A percentile compares a stretch with the other conserved stretches of the same genome.
Evolutionary conservation across 1,140 invertebrate species (phyloP).

Genomic region (Scaptomyza graminum): DNA sequence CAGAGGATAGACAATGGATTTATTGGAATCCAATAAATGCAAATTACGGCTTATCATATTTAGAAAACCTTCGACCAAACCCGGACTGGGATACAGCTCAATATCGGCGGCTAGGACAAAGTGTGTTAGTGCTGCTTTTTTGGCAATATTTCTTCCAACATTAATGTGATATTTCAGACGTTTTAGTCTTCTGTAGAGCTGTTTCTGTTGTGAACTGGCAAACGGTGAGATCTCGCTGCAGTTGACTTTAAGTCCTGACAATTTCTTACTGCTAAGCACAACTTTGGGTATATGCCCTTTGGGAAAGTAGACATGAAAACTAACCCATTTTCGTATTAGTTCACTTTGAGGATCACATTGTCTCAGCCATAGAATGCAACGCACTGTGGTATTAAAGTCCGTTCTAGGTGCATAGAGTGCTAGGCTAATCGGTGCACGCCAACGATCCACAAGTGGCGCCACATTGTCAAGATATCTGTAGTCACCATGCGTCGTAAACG

Average conservation of each 20-base stretch:
- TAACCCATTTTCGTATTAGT: slow-evolving; percentile 89
- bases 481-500: slow-evolving; percentile 95
- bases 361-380: slow-evolving; percentile 87
- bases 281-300: slow-evolving; percentile 88
- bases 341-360: slow-evolving; percentile 86
- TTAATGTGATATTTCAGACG: slow-evolving; percentile 92
- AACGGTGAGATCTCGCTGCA: slow-evolving; percentile 88
- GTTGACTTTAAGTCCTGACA: slow-evolving; percentile 86
- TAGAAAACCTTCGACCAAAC: slow-evolving; percentile 89
- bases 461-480: slow-evolving; percentile 95
- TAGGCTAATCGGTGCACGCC: slow-evolving; percentile 88
- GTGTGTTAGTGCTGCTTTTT: slow-evolving; percentile 91
- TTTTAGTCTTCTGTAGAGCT: slow-evolving; percentile 90
- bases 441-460: slow-evolving; percentile 89
- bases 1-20: slow-evolving; percentile 84
- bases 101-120: slow-evolving; percentile 94
- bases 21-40: slow-evolving; percentile 77
- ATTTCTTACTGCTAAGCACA: slow-evolving; percentile 86
- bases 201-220: slow-evolving; percentile 85
- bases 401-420: slow-evolving; percentile 90
- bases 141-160: slow-evolving; percentile 92
- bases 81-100: slow-evolving; percentile 92
- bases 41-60: slow-evolving; percentile 88
- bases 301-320: slow-evolving; percentile 93
- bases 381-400: slow-evolving; percentile 87